Percentiles rank a stretch among this genome's conserved stretches.
Conservation (phyloP, 1,140 invertebrate genomes). For the Sarcophaga bullata region DNA sequence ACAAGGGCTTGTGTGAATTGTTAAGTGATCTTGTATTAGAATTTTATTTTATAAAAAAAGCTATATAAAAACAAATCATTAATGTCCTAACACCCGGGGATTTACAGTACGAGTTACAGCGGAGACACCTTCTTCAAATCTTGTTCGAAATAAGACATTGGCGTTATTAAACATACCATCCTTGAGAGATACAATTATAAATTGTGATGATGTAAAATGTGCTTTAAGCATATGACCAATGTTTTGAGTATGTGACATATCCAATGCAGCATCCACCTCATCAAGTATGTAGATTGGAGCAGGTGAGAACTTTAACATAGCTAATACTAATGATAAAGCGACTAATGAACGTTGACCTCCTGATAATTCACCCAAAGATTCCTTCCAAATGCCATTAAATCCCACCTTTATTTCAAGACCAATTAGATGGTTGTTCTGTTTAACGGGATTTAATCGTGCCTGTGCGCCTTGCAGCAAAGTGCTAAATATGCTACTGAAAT, state of each 20-base stretch:
- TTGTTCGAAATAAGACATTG: constrained; percentile 96
- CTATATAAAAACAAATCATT: background rate
- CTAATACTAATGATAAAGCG: constrained; percentile 94
- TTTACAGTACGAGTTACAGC: constrained; percentile 78
- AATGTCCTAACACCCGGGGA: background rate
- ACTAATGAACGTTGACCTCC: constrained; percentile 97
- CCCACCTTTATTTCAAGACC: constrained; percentile 94
- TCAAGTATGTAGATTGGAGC: constrained; percentile 99
- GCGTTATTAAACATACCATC: constrained; percentile 99
- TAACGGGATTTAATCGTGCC: constrained; percentile 84
- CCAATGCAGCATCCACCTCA: constrained; percentile 98
- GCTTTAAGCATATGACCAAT: constrained; percentile 95
- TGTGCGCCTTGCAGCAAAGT: constrained; percentile 89
- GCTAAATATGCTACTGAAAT: constrained; percentile 97
- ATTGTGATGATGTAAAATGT: constrained; percentile 96
- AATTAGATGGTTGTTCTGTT: constrained; percentile 76
- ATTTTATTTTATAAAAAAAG: no score
- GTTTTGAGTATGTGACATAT: constrained; percentile 98
- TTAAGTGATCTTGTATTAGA: no score
- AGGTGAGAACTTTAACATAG: constrained; percentile 96
- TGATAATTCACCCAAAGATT: constrained; percentile 93
- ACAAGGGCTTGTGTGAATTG: no score
- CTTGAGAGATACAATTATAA: constrained; percentile 98
- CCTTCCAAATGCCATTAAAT: constrained; percentile 96
- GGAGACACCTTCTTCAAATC: constrained; percentile 96